phyloP scores from a whole-genome alignment of 2,888 invertebrate genomes.

The Acronicta psi region DNA sequence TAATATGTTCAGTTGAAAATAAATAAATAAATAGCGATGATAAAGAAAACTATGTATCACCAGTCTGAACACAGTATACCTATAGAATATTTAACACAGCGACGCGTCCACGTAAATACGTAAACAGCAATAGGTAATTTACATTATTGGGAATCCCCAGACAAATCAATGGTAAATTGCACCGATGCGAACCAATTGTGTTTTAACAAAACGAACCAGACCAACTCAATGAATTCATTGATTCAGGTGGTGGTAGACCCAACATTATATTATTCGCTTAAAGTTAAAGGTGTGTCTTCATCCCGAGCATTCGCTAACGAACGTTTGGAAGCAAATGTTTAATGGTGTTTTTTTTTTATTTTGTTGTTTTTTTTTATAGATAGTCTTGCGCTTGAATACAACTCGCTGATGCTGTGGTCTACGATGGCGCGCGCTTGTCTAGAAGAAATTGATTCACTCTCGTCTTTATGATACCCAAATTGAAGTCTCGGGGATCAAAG shows the following conservation, averaged over 20 bases:
- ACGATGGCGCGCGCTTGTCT: no score
- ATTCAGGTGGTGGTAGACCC: constrained; percentile 36
- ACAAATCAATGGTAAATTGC: constrained; percentile 54
- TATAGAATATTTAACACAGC: constrained; percentile 10
- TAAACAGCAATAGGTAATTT: constrained; percentile 34
- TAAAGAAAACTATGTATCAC: neutral
- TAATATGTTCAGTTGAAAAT: no score
- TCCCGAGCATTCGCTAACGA: neutral
- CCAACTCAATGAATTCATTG: constrained; percentile 62
- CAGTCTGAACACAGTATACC: neutral
- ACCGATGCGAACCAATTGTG: constrained; percentile 49
- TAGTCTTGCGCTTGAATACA: no score
- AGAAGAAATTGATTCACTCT: no score
- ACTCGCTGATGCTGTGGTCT: no score
- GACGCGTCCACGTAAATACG: constrained; percentile 27
- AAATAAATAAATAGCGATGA: neutral
- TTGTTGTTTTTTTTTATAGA: no score
- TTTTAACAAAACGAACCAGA: constrained; percentile 50
- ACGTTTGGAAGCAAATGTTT: no score
- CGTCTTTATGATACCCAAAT: no score
- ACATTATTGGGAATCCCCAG: constrained; percentile 37
- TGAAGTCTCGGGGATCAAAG: no score
- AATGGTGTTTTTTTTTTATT: neutral
- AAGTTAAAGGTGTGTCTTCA: neutral
- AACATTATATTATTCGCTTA: constrained; percentile 7